phyloP scores from a whole-genome alignment of 2,113 vertebrate species.

The Chaenogobius annularis region DNA sequence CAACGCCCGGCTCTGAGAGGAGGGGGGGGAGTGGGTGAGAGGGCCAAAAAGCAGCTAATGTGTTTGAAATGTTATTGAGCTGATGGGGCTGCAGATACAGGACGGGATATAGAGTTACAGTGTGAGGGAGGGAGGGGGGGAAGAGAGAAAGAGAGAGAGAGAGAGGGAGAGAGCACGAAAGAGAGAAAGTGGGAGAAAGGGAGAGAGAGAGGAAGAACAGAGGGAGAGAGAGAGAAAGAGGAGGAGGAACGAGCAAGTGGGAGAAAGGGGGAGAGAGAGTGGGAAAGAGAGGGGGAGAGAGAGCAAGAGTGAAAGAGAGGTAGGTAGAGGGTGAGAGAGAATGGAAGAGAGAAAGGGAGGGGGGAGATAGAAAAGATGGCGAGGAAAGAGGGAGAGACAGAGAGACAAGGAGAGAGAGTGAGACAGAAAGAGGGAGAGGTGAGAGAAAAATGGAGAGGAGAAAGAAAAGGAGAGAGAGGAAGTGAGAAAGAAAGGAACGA shows the following conservation, averaged over 20 bases:
- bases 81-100: background rate
- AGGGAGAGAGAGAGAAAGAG: background rate
- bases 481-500: background rate
- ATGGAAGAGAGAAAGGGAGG: background rate
- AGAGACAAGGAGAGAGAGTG: too few relatives aligned
- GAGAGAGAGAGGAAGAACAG: background rate
- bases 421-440: background rate
- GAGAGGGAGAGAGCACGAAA: background rate
- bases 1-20: slow-evolving; percentile 42
- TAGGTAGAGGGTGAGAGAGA: background rate
- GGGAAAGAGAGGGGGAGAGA: background rate
- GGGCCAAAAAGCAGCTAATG: slow-evolving; percentile 68
- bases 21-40: slow-evolving; percentile 58
- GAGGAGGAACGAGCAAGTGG: too few relatives aligned
- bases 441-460: background rate
- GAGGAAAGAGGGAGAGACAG: background rate
- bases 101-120: slow-evolving; percentile 13
- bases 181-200: background rate
- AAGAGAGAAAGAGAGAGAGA: background rate
- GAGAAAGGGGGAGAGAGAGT: background rate
- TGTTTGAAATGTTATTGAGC: slow-evolving; percentile 56
- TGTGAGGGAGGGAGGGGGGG: slow-evolving; percentile 39
- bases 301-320: too few relatives aligned
- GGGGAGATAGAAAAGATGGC: background rate
- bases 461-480: background rate